Conservation (phyloP, 2,888 invertebrate genomes). For the Synanthedon andrenaeformis region DNA sequence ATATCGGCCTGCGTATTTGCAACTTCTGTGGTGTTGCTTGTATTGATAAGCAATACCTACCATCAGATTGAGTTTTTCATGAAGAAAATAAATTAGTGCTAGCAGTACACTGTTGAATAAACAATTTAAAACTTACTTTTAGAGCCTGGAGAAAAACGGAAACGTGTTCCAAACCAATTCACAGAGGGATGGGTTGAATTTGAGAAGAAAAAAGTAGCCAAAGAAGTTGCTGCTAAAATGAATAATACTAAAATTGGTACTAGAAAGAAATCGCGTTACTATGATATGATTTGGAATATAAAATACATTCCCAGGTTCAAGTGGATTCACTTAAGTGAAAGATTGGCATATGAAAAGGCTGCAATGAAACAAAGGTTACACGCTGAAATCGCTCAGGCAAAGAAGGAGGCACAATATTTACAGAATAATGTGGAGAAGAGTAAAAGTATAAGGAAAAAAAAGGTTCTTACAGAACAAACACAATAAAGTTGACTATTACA, state of each 20-base stretch:
- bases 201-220: conserved; percentile 87
- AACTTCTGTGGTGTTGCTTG: too few species aligned
- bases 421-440: conserved; percentile 85
- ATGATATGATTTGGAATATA: conserved; percentile 94
- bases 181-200: conserved; percentile 98
- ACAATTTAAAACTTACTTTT: conserved; percentile 12
- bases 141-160: conserved; percentile 64
- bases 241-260: conserved; percentile 90
- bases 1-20: too few species aligned
- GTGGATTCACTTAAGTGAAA: conserved; percentile 95
- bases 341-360: conserved; percentile 92
- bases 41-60: neutral
- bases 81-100: neutral
- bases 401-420: conserved; percentile 90
- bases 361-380: conserved; percentile 87
- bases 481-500: conserved; percentile 4
- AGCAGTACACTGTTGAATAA: neutral
- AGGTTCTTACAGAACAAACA: conserved; percentile 16
- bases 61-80: neutral
- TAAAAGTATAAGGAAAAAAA: conserved; percentile 73
- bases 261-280: conserved; percentile 87
- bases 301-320: conserved; percentile 96
- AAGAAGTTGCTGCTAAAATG: conserved; percentile 83
- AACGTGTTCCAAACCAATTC: conserved; percentile 75
- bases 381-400: conserved; percentile 91